phyloP scores from a whole-genome alignment of 2,797 vertebrate species.

The Heliangelus exortis region DNA sequence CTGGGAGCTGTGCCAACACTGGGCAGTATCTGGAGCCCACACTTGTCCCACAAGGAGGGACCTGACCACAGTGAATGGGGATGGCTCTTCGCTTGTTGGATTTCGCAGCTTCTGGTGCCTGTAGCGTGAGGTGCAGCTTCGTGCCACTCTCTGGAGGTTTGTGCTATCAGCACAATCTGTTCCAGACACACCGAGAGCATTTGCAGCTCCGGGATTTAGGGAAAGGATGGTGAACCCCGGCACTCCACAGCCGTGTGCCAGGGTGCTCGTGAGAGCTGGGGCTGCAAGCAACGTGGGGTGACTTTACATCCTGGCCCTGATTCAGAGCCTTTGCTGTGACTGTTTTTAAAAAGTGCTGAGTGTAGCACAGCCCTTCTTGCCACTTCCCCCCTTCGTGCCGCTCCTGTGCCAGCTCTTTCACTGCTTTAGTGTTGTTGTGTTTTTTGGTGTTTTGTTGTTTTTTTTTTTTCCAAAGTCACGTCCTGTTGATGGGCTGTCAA shows the following conservation, averaged over 20 bases:
- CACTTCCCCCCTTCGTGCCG: slow-evolving; percentile 55
- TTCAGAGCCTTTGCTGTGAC: slow-evolving; percentile 54
- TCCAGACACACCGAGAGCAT: neutral
- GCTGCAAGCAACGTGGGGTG: neutral
- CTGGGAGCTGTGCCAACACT: neutral
- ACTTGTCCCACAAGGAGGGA: accelerated
- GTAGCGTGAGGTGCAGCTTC: neutral
- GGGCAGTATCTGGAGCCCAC: accelerated
- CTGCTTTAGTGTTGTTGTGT: neutral
- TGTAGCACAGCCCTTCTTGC: slow-evolving; percentile 52
- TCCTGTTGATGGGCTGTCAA: slow-evolving; percentile 52
- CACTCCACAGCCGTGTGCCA: accelerated
- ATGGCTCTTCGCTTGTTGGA: accelerated
- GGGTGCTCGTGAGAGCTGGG: neutral
- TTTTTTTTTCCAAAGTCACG: slow-evolving; percentile 39
- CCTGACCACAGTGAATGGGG: neutral
- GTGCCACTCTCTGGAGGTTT: accelerated
- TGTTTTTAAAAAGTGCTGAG: slow-evolving; percentile 62
- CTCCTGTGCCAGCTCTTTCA: slow-evolving; percentile 29
- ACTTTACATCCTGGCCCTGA: slow-evolving; percentile 53
- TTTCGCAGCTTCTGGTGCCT: neutral
- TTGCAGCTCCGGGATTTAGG: neutral
- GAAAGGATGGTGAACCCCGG: neutral
- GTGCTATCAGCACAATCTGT: accelerated
- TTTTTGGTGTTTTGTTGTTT: no score